A percentile compares a stretch with the other conserved stretches of the same genome.
These are phyloP conservation scores for Cuniculus paca DNA, from an alignment of 2,797 vertebrate genomes.

Conservation along the genomic window DNA sequence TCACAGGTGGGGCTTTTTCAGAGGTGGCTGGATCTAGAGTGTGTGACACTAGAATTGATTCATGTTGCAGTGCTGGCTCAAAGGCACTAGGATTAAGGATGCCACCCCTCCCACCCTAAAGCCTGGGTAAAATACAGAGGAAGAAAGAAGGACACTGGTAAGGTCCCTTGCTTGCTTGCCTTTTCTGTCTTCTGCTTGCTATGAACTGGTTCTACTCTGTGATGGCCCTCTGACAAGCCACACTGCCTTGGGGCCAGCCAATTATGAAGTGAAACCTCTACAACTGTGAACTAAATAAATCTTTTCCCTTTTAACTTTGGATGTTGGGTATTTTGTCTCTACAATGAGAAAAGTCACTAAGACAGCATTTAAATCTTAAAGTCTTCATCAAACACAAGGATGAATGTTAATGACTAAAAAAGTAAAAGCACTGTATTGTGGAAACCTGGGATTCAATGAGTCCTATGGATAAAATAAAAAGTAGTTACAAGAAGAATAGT, in stretches of 20 bases:
- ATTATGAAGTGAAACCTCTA: neutral
- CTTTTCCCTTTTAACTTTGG: neutral
- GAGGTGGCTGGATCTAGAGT: neutral
- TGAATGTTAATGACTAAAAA: constrained; percentile 2
- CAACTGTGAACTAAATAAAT: neutral
- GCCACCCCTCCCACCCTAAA: neutral
- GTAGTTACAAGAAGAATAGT: neutral
- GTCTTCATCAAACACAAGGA: neutral
- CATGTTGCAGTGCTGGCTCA: neutral
- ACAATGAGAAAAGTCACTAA: neutral
- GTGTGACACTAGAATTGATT: neutral
- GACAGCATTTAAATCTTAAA: constrained; percentile 4
- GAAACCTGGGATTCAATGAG: constrained; percentile 22
- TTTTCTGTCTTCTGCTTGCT: neutral
- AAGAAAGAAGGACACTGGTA: neutral
- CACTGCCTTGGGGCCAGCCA: neutral
- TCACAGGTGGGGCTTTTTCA: neutral
- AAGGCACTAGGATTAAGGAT: neutral
- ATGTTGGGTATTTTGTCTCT: neutral
- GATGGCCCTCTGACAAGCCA: neutral
- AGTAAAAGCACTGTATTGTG: neutral
- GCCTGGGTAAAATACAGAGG: neutral
- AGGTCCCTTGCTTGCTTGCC: neutral
- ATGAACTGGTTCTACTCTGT: neutral
- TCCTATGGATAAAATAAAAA: neutral